Evolutionary conservation across 2,888 invertebrate genomes (phyloP), one percentile per base, ranked within the genome.

Genomic region (Heliconius hortense): DNA sequence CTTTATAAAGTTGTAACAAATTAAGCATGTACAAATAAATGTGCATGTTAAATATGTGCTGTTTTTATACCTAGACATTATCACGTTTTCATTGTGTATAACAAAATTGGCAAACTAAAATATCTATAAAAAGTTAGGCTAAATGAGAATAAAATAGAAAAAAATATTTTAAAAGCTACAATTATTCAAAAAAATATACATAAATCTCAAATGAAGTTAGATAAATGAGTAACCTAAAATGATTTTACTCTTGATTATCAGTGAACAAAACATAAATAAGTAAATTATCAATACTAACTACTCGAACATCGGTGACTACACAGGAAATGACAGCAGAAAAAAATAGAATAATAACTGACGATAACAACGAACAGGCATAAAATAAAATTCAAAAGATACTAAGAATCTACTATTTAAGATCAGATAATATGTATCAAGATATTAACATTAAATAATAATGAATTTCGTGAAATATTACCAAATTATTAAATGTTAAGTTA

Each of bases 361-460:
- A 71, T 72, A 67, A 72, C 64, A 67, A 75, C 31, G 68, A 69
- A 60, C n/a, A 35, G 81, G 82, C 81, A 82, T 82, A 77, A 80
- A 71, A 70, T 72, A 75, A 81, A 72, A 73, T 53, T 62, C 15
- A 43, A 75, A 62, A 21, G 0, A 21, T 39, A 56, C 31, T 71
- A 35, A 35, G 60, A 24, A 60, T 31, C 26, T 39, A 4, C 39
- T 31, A 26, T 5, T 26, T n/a, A 69, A 79, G 76, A 80, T 80
- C 78, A 80, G 73, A 74, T 80, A 79, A 81, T 80, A 78, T 80
- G 76, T 35, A 35, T 79, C 79, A 80, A 69, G 53, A 69, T 31
- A 24, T 69, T 24, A 35, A 24, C 7, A 64, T 64, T 43, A 64
- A 73, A 72, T 64, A 73, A 72, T 69, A 26, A 67, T 13, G 69